Evolutionary conservation across 2,888 invertebrate genomes (phyloP).

Genomic region (Torymus texanus): DNA sequence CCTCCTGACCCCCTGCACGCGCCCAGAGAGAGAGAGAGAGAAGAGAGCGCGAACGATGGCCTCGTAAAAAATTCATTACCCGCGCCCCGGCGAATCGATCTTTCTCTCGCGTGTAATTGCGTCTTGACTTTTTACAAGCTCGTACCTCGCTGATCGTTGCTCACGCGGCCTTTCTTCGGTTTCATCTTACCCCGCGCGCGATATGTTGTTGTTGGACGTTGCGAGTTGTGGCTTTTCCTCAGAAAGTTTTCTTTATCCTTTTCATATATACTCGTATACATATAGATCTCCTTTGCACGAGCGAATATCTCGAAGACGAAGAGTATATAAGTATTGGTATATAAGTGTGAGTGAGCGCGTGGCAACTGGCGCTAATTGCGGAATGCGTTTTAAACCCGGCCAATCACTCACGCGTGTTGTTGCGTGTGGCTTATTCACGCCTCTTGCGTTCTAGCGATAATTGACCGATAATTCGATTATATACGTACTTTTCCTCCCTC

Average conservation of each 20-base stretch:
- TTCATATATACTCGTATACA: too few species aligned
- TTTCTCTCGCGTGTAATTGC: slow-evolving; percentile 69
- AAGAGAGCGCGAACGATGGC: neutral
- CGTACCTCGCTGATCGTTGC: neutral
- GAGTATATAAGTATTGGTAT: too few species aligned
- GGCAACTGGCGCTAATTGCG: slow-evolving; percentile 53
- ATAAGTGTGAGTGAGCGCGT: neutral
- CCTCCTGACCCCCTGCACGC: too few species aligned
- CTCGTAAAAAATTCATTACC: slow-evolving; percentile 73
- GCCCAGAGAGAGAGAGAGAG: too few species aligned
- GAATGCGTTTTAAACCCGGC: slow-evolving; percentile 58
- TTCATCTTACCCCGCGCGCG: too few species aligned
- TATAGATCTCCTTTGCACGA: neutral
- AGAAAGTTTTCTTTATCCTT: too few species aligned
- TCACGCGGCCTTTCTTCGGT: too few species aligned
- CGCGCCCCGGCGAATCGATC: slow-evolving; percentile 68
- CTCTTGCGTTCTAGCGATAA: neutral
- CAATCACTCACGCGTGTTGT: slow-evolving; percentile 44
- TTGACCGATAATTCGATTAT: slow-evolving; percentile 24
- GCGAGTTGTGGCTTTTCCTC: too few species aligned
- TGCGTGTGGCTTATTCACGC: slow-evolving; percentile 1
- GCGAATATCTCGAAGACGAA: too few species aligned
- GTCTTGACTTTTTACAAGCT: slow-evolving; percentile 61
- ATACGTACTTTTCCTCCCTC: neutral
- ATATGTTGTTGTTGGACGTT: too few species aligned